Evolutionary conservation across 2,113 vertebrate genomes (phyloP).

Genomic region (Cryptoleucopteryx plumbea): DNA sequence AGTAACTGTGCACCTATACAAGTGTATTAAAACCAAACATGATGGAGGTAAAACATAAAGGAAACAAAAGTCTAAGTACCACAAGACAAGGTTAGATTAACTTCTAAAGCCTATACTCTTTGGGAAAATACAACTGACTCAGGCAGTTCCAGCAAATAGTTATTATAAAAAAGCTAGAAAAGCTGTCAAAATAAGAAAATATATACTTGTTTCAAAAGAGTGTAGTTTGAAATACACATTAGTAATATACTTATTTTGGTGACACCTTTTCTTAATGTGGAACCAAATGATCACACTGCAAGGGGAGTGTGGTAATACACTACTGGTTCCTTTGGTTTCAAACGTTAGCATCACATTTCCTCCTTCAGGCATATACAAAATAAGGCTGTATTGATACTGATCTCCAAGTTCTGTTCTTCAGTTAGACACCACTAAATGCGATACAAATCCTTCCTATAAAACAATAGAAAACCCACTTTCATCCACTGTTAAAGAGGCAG

Average conservation of each 20-base stretch:
- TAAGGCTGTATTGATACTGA: neutral
- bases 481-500: neutral
- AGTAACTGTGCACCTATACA: neutral
- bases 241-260: neutral
- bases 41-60: neutral
- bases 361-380: neutral
- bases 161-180: neutral
- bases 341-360: neutral
- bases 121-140: neutral
- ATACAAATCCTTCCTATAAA: neutral
- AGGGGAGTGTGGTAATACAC: neutral
- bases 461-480: neutral
- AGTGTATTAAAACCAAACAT: neutral
- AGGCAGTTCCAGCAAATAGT: neutral
- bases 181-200: neutral
- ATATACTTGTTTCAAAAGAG: neutral
- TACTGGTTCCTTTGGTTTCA: neutral
- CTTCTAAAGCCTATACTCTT: neutral
- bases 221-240: neutral
- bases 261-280: neutral
- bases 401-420: neutral
- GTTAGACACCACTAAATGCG: accelerated
- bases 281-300: neutral
- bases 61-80: neutral
- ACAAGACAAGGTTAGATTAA: neutral